These are phyloP conservation scores for Apodemus agrarius DNA, from an alignment of 2,797 vertebrate species.

Conservation along the genomic window DNA sequence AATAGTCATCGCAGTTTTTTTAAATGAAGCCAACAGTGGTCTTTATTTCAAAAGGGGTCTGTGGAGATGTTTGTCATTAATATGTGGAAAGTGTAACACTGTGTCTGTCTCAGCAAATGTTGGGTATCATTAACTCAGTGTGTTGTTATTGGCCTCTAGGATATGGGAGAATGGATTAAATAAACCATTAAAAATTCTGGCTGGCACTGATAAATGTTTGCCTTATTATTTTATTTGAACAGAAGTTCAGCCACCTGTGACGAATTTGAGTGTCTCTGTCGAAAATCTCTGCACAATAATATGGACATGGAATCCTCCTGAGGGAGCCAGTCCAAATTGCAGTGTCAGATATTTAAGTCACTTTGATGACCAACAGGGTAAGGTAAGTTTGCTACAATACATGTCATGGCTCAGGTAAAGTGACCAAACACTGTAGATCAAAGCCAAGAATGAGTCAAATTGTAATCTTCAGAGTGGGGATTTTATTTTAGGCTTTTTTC, in stretches of 20 bases:
- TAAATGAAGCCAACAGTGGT: not conserved
- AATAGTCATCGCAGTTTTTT: not conserved
- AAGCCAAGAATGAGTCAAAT: constrained; percentile 43
- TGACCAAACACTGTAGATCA: not conserved
- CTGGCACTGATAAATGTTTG: constrained; percentile 37
- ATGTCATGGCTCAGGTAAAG: not conserved
- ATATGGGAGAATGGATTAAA: not conserved
- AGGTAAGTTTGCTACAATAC: constrained; percentile 76
- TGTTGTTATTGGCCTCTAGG: not conserved
- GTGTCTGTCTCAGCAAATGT: not conserved
- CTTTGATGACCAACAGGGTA: constrained; percentile 69
- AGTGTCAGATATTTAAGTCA: constrained; percentile 83
- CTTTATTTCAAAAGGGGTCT: not conserved
- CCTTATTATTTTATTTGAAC: constrained; percentile 75
- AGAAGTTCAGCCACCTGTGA: constrained; percentile 82
- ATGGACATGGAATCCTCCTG: constrained; percentile 85
- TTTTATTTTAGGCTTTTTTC: constrained; percentile 37
- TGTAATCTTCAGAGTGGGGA: constrained; percentile 35
- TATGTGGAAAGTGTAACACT: not conserved
- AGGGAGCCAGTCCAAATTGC: constrained; percentile 80
- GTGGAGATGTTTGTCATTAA: not conserved
- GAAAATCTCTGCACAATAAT: constrained; percentile 85
- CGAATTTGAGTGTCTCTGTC: constrained; percentile 82
- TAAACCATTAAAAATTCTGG: not conserved
- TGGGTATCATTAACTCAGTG: not conserved